A percentile compares a stretch with the other conserved stretches of the same genome.
Conservation (phyloP, 2,888 invertebrate genomes). For the Diogma glabrata region DNA sequence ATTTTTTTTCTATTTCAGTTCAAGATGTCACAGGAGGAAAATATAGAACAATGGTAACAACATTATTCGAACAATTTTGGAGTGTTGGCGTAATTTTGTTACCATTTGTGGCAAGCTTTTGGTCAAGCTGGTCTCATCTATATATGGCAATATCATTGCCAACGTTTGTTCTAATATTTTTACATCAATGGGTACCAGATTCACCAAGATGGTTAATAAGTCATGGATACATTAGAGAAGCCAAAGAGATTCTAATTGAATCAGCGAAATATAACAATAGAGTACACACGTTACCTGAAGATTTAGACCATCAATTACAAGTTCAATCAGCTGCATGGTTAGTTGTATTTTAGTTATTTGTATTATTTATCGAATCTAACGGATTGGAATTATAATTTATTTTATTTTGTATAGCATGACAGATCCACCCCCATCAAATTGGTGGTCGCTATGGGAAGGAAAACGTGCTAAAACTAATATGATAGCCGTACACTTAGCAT, state of each 20-base stretch:
- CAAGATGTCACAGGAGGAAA: slow-evolving; percentile 37
- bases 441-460: slow-evolving; percentile 36
- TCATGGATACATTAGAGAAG: slow-evolving; percentile 33
- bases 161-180: slow-evolving; percentile 34
- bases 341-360: no score
- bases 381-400: no score
- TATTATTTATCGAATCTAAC: no score
- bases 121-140: slow-evolving; percentile 36
- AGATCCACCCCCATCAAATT: slow-evolving; percentile 32
- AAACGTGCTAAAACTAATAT: slow-evolving; percentile 31
- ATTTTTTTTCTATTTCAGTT: slow-evolving; percentile 25
- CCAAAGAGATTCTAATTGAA: slow-evolving; percentile 33
- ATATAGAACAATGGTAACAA: slow-evolving; percentile 32
- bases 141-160: slow-evolving; percentile 39
- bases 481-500: slow-evolving; percentile 33
- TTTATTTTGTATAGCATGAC: slow-evolving; percentile 24
- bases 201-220: slow-evolving; percentile 39
- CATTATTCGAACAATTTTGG: slow-evolving; percentile 39
- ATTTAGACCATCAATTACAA: slow-evolving; percentile 34
- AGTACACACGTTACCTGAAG: slow-evolving; percentile 31
- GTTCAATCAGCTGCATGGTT: slow-evolving; percentile 31
- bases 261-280: slow-evolving; percentile 35
- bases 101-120: slow-evolving; percentile 36
- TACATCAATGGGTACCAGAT: slow-evolving; percentile 37
- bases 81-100: slow-evolving; percentile 39